These are phyloP conservation scores for Agapostemon virescens DNA, from an alignment of 2,888 invertebrate genomes.

Conservation along the genomic window DNA sequence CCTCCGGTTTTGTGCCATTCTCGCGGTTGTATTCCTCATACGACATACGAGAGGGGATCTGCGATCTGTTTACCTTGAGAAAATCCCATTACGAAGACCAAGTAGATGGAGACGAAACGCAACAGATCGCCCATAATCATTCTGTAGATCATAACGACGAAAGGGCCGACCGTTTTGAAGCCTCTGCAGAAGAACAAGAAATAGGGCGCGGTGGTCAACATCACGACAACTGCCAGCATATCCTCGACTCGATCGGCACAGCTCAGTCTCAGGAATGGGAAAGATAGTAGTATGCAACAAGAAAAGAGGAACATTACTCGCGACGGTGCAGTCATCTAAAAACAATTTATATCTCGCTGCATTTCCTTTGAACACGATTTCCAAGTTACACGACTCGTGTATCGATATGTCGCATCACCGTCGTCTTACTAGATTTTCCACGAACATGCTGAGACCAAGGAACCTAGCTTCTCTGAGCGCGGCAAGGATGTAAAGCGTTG, in stretches of 20 bases:
- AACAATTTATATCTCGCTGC: conserved; percentile 32
- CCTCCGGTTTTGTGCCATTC: not conserved
- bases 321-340: conserved; percentile 91
- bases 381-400: not conserved
- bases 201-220: conserved; percentile 97
- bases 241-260: conserved; percentile 95
- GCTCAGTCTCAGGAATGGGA: conserved; percentile 91
- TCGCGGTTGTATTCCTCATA: too few relatives aligned
- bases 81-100: conserved; percentile 98
- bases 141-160: conserved; percentile 99
- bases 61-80: conserved; percentile 91
- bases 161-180: conserved; percentile 98
- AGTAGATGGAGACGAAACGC: conserved; percentile 96
- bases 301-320: conserved; percentile 97
- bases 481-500: conserved; percentile 91
- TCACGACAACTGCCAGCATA: conserved; percentile 94
- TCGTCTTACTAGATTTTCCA: conserved; percentile 93
- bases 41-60: too few relatives aligned
- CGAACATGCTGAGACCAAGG: conserved; percentile 95
- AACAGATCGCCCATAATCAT: conserved; percentile 98
- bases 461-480: conserved; percentile 94
- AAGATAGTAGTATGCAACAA: conserved; percentile 91
- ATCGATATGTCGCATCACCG: too few relatives aligned
- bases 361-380: not conserved
- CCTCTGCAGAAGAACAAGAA: conserved; percentile 99